Base-by-base conservation (phyloP, 2,113 vertebrate species). In the Pygoscelis adeliae region DNA sequence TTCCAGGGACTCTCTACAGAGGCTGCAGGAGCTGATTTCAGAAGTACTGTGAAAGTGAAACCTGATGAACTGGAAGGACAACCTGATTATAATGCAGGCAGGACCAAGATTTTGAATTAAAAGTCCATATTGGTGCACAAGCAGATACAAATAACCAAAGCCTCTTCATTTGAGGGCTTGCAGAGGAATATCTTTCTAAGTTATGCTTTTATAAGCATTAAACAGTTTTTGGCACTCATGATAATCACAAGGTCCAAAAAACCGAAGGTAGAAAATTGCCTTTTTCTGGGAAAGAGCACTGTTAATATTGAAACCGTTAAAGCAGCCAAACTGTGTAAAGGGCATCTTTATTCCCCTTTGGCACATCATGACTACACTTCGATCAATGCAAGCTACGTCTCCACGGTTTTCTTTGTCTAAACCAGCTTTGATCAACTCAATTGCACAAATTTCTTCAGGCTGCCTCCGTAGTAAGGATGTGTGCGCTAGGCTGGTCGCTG, bases 251-350 rank as follows among this genome's bases (percentile, higher is more conserved):
- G 53, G 66, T 95, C 87, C 77, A 96, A 93, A 96, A 91, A 95
- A 53, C 6, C 0, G 3, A 85, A 93, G 73, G 87, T 94, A 85
- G 94, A 96, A 96, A 96, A 95, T 96, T 92, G 77, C 46, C 58
- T 93, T 96, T 95, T 97, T 94, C 95, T 96, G 96, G 95, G 89
- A 96, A 96, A 97, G 58, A 94, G 25, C 66, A 58, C 78, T 83
- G 93, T 94, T 96, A 95, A 95, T 95, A 96, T 91, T 94, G 90
- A 95, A 97, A 94, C 95, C 89, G 69, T 95, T 96, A 94, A 89
- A 91, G 89, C 52, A 93, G 95, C 90, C 74, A 77, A 88, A 93
- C 67, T 44, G 81, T 92, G 86, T 92, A 93, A 97, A 97, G 93
- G 92, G 96, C 95, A 85, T 95, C 89, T 96, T 93, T 96, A 92